Evolutionary conservation across 2,113 vertebrate species (phyloP).

Genomic region (Hemibagrus wyckioides): DNA sequence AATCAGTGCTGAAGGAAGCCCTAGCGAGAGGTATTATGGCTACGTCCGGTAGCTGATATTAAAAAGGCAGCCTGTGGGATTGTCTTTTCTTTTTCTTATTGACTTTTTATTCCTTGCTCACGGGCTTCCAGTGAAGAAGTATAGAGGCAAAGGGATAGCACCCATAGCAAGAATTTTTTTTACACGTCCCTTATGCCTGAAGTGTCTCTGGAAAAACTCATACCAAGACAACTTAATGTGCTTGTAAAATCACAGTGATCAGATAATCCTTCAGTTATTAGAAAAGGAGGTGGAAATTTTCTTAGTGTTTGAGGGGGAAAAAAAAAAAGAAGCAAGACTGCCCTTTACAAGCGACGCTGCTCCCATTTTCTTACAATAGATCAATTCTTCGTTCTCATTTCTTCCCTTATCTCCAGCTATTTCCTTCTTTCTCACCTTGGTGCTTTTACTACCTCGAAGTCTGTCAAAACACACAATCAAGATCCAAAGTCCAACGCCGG

Average conservation of each 20-base stretch:
- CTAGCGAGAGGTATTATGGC: too few species aligned
- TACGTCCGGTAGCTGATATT: not conserved
- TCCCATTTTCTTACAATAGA: not conserved
- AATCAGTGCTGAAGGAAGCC: not conserved
- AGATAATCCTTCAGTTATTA: not conserved
- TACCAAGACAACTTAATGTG: not conserved
- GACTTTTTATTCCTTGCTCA: not conserved
- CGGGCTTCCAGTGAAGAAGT: not conserved
- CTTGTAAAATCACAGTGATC: not conserved
- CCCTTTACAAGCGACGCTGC: not conserved
- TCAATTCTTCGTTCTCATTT: not conserved
- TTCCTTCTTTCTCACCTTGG: not conserved
- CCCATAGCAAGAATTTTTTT: not conserved
- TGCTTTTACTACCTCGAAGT: not conserved
- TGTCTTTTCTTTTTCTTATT: not conserved
- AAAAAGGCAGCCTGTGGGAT: not conserved
- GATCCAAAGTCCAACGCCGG: slow-evolving; percentile 23
- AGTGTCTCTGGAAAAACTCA: slow-evolving; percentile 5
- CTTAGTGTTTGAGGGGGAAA: not conserved
- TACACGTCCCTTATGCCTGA: not conserved
- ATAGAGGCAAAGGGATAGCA: not conserved
- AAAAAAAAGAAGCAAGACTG: not conserved
- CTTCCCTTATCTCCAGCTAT: not conserved
- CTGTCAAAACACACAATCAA: not conserved
- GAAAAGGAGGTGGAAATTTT: not conserved